phyloP scores from a whole-genome alignment of 1,140 invertebrate genomes.

The Asbolus verrucosus region DNA sequence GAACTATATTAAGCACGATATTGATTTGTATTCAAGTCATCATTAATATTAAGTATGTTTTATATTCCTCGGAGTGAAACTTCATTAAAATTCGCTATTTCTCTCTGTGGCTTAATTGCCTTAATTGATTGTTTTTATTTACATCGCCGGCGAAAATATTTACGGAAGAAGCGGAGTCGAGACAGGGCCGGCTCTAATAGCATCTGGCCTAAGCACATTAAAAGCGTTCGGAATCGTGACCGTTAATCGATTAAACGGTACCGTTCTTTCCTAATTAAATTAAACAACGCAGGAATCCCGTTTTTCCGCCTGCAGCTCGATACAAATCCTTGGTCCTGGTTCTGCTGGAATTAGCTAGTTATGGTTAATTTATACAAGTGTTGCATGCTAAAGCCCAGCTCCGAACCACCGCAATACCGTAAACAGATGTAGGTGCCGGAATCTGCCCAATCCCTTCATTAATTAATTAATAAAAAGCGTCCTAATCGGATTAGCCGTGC shows the following conservation, averaged over 20 bases:
- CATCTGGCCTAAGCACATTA: neutral
- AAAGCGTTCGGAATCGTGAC: slow-evolving; percentile 11
- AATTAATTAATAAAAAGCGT: slow-evolving; percentile 31
- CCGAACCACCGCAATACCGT: slow-evolving; percentile 29
- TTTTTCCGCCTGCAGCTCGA: slow-evolving; percentile 28
- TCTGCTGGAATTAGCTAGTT: slow-evolving; percentile 35
- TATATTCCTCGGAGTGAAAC: slow-evolving; percentile 11
- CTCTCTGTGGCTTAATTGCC: slow-evolving; percentile 24
- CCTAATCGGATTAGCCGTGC: slow-evolving; percentile 21
- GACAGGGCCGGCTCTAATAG: too few species aligned
- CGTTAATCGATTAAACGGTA: slow-evolving; percentile 24
- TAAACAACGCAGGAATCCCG: slow-evolving; percentile 38
- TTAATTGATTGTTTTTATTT: slow-evolving; percentile 37
- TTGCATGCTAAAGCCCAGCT: slow-evolving; percentile 40
- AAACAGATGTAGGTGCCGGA: slow-evolving; percentile 12
- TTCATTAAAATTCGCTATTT: slow-evolving; percentile 34
- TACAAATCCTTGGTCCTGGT: slow-evolving; percentile 37
- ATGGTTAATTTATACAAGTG: slow-evolving; percentile 41
- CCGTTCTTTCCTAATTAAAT: slow-evolving; percentile 38
- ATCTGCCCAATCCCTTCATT: slow-evolving; percentile 1
- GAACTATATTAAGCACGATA: slow-evolving; percentile 5
- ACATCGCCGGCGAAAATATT: slow-evolving; percentile 32
- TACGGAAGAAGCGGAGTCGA: neutral
- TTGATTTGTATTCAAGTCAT: slow-evolving; percentile 11
- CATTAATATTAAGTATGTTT: slow-evolving; percentile 32